Evolutionary conservation across 2,888 invertebrate species (phyloP), one percentile per base, ranked within the genome.

Genomic region (Molorchus minor): DNA sequence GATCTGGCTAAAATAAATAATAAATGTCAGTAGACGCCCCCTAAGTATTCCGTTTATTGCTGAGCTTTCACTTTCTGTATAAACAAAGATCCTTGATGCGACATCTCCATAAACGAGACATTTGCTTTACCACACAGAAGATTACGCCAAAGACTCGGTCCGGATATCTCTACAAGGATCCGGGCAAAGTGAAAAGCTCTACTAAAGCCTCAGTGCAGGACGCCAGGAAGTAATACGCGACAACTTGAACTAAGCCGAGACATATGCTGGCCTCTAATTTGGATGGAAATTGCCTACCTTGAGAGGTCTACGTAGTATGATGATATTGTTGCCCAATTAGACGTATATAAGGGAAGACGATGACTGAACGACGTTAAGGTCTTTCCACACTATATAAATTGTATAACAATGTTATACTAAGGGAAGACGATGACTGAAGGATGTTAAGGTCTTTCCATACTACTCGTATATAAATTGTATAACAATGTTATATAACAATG

Each of bases 61-160:
- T n/a, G 5, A 12, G 25, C 44, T 25, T 12, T 17, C 33, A n/a
- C 25, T 44, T 25, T 10, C 12, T 12, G 29, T 4, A 44, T 20
- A 25, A 44, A 44, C 44, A 29, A 7, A 13, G 25, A 2, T 15
- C 10, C 25, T 25, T 4, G 25, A 4, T 13, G 19, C 5, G 25
- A 15, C 13, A 29, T 29, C 44, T 29, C 29, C 13, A 29, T 29
- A 44, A 44, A 44, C 44, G 29, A 44, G 44, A 33, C 44, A 44
- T 15, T 29, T 25, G 13, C 13, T 15, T 4, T 44, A 29, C 29
- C 44, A 25, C 29, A 12, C 13, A 17, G 43, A 13, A 44, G 43
- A 44, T 44, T 44, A 44, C 25, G 21, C n/a, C 21, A 21, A 21
- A 20, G 12, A 8, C 16, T 7, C 20, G 16, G 44, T 44, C 29